Percentiles rank a stretch among this genome's conserved stretches.
Conservation (phyloP, 2,113 vertebrate genomes). For the Zosterops lateralis region DNA sequence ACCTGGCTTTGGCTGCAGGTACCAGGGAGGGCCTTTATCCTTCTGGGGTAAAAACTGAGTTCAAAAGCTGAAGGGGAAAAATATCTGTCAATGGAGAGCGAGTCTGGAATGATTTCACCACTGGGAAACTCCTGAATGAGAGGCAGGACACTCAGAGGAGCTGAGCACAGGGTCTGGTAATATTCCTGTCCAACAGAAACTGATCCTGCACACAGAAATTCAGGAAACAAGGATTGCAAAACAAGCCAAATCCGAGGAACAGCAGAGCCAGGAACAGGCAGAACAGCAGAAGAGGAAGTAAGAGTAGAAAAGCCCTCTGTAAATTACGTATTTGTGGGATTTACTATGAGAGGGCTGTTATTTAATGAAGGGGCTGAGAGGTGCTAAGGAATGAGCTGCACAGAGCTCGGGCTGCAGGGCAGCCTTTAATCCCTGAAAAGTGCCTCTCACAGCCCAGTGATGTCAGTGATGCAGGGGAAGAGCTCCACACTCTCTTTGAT, state of each 20-base stretch:
- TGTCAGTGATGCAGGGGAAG: background rate
- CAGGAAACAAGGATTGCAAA: background rate
- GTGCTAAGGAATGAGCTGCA: background rate
- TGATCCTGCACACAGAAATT: background rate
- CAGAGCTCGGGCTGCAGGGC: background rate
- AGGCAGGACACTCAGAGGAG: background rate
- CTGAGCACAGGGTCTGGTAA: background rate
- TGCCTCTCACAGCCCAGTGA: background rate
- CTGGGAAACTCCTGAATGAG: background rate
- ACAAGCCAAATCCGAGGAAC: background rate
- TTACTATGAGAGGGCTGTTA: background rate
- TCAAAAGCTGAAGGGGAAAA: background rate
- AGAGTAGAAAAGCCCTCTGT: background rate
- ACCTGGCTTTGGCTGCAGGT: background rate
- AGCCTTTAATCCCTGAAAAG: background rate
- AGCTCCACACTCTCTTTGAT: background rate
- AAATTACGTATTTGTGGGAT: background rate
- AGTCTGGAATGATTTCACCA: background rate
- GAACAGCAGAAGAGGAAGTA: background rate
- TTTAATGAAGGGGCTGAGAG: background rate
- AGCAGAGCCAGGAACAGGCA: background rate
- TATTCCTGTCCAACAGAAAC: background rate
- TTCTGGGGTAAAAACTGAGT: background rate
- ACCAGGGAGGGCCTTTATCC: background rate
- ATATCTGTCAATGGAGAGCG: background rate